phyloP scores from a whole-genome alignment of 2,113 vertebrate genomes.

The Lepus europaeus region DNA sequence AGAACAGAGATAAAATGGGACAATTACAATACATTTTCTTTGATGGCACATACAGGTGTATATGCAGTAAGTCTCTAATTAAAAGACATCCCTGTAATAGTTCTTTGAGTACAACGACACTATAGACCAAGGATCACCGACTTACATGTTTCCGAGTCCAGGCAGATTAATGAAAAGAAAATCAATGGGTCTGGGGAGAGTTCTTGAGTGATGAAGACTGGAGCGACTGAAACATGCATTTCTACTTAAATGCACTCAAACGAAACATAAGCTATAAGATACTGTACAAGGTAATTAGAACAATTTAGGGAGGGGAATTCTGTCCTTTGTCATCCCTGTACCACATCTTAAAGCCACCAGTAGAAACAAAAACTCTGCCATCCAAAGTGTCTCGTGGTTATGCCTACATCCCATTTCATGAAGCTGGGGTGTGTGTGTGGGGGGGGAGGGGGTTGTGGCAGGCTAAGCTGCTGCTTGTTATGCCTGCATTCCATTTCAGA shows the following conservation, averaged over 20 bases:
- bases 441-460: no score
- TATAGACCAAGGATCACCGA: neutral
- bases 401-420: neutral
- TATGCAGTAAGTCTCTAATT: neutral
- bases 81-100: slow-evolving; percentile 34
- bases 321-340: neutral
- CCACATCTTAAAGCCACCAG: neutral
- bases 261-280: slow-evolving; percentile 1
- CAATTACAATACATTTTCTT: neutral
- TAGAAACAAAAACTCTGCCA: neutral
- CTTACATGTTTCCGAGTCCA: neutral
- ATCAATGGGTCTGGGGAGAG: neutral
- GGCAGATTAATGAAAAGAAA: slow-evolving; percentile 51
- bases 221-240: neutral
- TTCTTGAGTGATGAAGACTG: neutral
- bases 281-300: neutral
- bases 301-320: neutral
- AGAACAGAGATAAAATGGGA: neutral
- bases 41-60: neutral
- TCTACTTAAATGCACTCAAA: slow-evolving; percentile 32
- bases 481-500: no score
- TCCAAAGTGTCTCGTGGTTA: neutral
- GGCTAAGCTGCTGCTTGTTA: no score
- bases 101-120: neutral
- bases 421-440: no score